phyloP scores from a whole-genome alignment of 64 coral and sea anemone species.

The Actinia equina region DNA sequence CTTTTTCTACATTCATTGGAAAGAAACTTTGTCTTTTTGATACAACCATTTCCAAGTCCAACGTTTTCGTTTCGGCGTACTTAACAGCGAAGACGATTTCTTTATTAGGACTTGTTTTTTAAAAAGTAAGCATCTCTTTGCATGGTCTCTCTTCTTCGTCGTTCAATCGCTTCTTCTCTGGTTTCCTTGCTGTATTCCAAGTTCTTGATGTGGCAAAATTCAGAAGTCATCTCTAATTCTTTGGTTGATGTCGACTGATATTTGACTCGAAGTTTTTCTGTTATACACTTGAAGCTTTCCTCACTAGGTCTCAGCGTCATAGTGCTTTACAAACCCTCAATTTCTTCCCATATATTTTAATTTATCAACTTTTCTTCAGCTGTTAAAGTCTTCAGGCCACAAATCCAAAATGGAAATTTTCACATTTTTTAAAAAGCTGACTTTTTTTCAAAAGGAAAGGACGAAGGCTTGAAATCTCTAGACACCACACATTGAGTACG shows the following conservation, averaged over 20 bases:
- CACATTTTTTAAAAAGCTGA: background rate
- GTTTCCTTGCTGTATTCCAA: conserved; percentile 28
- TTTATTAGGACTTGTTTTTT: conserved; percentile 27
- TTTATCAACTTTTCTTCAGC: no score
- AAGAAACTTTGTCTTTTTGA: background rate
- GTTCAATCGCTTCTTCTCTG: background rate
- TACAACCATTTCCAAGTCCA: background rate
- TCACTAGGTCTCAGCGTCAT: background rate
- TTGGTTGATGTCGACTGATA: background rate
- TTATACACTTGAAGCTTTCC: background rate
- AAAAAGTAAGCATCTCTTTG: conserved; percentile 38
- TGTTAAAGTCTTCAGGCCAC: no score
- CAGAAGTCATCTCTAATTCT: background rate
- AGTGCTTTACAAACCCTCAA: background rate
- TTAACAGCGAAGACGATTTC: conserved; percentile 48
- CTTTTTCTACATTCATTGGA: background rate
- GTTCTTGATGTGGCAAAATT: background rate
- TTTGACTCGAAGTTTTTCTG: background rate
- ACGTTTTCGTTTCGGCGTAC: conserved; percentile 47
- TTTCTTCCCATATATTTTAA: no score
- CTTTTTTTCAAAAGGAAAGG: background rate
- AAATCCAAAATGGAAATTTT: no score
- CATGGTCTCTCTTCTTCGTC: conserved; percentile 11
- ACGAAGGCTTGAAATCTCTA: background rate
- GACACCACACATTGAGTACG: background rate